phyloP scores from a whole-genome alignment of 2,113 vertebrate species.

The Chascanopsetta lugubris region DNA sequence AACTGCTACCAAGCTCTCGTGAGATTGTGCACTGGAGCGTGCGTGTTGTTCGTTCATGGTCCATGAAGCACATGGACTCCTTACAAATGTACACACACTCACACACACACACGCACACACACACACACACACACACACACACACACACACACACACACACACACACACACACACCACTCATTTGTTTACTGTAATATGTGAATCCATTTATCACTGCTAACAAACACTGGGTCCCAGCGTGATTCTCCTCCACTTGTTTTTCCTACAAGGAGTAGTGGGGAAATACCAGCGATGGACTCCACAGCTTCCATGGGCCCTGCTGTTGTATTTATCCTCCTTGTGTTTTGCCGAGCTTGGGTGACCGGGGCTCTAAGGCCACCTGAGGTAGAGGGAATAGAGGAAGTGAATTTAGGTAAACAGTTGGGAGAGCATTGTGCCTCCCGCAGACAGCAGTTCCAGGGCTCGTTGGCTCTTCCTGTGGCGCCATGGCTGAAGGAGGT shows the following conservation, averaged over 20 bases:
- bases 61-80: conserved; percentile 15
- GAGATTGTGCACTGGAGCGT: conserved; percentile 16
- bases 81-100: conserved; percentile 19
- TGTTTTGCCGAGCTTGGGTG: conserved; percentile 45
- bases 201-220: conserved; percentile 47
- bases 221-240: conserved; percentile 31
- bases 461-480: conserved; percentile 68
- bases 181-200: conserved; percentile 47
- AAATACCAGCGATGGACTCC: conserved; percentile 39
- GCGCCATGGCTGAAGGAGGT: conserved; percentile 58
- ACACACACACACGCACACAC: conserved; percentile 20
- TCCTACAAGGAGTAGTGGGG: conserved; percentile 35
- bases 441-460: conserved; percentile 55
- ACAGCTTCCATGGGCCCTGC: conserved; percentile 23
- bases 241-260: conserved; percentile 52
- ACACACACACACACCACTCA: conserved; percentile 22
- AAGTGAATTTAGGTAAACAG: conserved; percentile 72
- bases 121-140: conserved; percentile 20
- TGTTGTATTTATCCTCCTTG: conserved; percentile 51
- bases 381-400: conserved; percentile 61
- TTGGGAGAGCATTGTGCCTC: conserved; percentile 68
- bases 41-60: conserved; percentile 2
- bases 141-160: conserved; percentile 9
- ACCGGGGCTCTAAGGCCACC: conserved; percentile 53
- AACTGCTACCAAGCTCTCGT: conserved; percentile 41